phyloP scores from a whole-genome alignment of 2,888 invertebrate species.

The Glyphotaelius pellucidus region DNA sequence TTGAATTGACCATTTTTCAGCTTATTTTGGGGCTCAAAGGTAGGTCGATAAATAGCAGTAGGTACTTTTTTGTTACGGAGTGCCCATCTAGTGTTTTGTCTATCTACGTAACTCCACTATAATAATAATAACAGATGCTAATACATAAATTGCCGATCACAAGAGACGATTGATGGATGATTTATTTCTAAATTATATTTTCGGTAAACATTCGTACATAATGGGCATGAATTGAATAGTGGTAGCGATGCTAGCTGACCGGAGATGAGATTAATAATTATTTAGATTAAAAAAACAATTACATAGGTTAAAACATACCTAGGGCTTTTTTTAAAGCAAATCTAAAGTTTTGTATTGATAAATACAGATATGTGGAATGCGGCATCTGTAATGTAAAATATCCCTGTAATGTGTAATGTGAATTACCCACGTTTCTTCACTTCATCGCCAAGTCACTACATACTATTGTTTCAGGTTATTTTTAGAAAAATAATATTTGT shows the following conservation, averaged over 20 bases:
- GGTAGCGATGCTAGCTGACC: background rate
- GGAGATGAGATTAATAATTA: background rate
- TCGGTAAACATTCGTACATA: background rate
- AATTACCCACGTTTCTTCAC: background rate
- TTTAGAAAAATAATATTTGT: background rate
- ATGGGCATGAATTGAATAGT: background rate
- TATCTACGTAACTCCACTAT: background rate
- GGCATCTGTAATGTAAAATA: background rate
- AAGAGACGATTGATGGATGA: background rate
- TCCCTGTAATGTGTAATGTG: background rate
- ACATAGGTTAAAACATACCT: background rate
- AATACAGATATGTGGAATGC: background rate
- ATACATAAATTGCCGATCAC: background rate
- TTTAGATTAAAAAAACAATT: background rate
- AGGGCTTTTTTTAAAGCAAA: background rate
- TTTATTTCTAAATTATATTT: background rate
- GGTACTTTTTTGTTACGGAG: background rate
- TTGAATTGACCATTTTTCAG: no score
- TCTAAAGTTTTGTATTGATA: no score
- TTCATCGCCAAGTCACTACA: background rate
- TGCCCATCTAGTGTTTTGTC: background rate
- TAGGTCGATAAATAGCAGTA: no score
- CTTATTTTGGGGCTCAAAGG: no score
- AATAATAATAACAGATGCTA: background rate
- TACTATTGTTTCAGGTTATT: background rate